These are phyloP conservation scores for Amphipoea oculea DNA, from an alignment of 2,888 invertebrate genomes.

Conservation along the genomic window DNA sequence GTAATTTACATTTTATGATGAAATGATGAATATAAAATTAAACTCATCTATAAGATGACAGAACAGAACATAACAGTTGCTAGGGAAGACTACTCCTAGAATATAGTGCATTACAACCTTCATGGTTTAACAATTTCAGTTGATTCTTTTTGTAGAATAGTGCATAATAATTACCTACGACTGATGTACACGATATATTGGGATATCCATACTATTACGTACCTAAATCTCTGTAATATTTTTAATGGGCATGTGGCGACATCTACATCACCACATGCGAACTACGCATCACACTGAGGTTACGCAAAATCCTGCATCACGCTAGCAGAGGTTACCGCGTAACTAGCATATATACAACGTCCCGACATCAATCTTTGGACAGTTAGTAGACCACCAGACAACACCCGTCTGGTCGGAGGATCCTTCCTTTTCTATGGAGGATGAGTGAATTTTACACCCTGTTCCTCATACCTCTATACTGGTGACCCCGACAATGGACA, in stretches of 20 bases:
- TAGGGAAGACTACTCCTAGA: too few species aligned
- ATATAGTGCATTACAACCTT: too few species aligned
- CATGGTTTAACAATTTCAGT: background rate
- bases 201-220: slow-evolving; percentile 1
- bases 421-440: background rate
- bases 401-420: background rate
- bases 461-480: background rate
- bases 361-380: too few species aligned
- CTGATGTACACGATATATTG: background rate
- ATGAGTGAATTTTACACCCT: background rate
- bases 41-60: too few species aligned
- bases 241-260: background rate
- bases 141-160: slow-evolving; percentile 6
- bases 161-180: slow-evolving; percentile 11
- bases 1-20: too few species aligned
- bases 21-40: too few species aligned
- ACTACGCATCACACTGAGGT: background rate
- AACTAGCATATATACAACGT: background rate
- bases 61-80: too few species aligned
- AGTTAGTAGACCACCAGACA: too few species aligned
- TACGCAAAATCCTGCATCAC: background rate
- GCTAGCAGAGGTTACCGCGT: background rate
- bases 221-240: background rate
- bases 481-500: background rate
- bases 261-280: background rate